Percentiles rank a stretch among this genome's conserved stretches.
phyloP scores from a whole-genome alignment of 1,140 invertebrate species.

The Caenorhabditis remanei region DNA sequence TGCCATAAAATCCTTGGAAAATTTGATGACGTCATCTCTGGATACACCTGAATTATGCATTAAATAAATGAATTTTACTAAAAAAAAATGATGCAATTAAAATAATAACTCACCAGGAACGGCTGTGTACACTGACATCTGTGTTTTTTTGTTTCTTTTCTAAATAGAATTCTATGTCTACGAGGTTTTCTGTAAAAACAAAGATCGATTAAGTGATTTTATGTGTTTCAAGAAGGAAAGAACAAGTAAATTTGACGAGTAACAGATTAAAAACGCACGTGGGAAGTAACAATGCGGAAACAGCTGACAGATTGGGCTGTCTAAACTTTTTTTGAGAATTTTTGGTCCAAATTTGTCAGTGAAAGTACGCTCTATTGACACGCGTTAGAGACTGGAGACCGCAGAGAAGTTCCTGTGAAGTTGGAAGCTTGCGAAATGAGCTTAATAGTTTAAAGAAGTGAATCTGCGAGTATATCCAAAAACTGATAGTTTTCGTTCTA shows the following conservation, averaged over 20 bases:
- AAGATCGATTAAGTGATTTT: not conserved
- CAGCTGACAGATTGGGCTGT: constrained; percentile 20
- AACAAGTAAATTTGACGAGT: not conserved
- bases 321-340: not conserved
- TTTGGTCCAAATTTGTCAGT: not conserved
- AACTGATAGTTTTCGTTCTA: too few relatives aligned
- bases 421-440: not conserved
- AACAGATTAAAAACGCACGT: not conserved
- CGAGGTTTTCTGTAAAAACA: not conserved
- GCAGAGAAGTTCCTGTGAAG: not conserved
- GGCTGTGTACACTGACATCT: constrained; percentile 33
- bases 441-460: too few relatives aligned
- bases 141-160: not conserved
- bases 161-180: not conserved
- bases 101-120: constrained; percentile 9
- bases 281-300: not conserved
- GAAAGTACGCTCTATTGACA: constrained; percentile 15
- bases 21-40: constrained; percentile 52
- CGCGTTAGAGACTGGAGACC: constrained; percentile 1
- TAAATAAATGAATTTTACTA: not conserved
- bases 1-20: constrained; percentile 69
- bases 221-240: not conserved
- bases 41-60: constrained; percentile 19
- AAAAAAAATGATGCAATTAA: not conserved
- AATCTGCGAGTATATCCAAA: too few relatives aligned